Evolutionary conservation across 2,797 vertebrate species (phyloP).

Genomic region (Enteromius afrohamiltoni): DNA sequence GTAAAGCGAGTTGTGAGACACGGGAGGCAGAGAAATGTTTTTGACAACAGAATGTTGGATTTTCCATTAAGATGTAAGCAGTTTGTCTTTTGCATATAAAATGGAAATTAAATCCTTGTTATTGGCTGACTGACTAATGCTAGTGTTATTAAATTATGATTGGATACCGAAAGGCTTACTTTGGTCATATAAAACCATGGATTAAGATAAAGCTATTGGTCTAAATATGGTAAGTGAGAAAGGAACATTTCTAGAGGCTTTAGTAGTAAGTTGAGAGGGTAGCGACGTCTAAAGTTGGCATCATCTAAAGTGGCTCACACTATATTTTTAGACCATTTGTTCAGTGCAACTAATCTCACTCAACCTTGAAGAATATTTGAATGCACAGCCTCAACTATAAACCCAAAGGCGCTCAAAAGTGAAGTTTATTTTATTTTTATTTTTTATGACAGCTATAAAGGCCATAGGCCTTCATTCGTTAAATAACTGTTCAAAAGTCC

Average conservation of each 20-base stretch:
- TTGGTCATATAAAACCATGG: neutral
- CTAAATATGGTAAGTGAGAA: neutral
- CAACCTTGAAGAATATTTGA: slow-evolving; percentile 17
- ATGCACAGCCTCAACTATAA: slow-evolving; percentile 63
- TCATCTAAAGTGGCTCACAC: slow-evolving; percentile 26
- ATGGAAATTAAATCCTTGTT: neutral
- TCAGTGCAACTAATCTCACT: slow-evolving; percentile 16
- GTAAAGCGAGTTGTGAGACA: no score
- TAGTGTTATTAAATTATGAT: neutral
- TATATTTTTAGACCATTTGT: slow-evolving; percentile 42
- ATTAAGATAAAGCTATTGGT: neutral
- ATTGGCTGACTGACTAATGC: neutral
- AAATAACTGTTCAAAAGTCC: neutral
- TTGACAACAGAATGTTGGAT: neutral
- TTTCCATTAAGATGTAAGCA: neutral
- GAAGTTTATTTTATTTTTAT: neutral
- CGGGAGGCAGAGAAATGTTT: neutral
- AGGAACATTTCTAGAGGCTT: slow-evolving; percentile 3
- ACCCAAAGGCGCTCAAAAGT: neutral
- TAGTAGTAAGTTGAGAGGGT: neutral
- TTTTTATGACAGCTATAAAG: neutral
- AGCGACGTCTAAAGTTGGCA: neutral
- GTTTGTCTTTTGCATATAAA: neutral
- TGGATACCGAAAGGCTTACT: neutral
- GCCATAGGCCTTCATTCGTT: neutral